Evolutionary conservation across 2,113 vertebrate genomes (phyloP).

Genomic region (Uropsilus gracilis): DNA sequence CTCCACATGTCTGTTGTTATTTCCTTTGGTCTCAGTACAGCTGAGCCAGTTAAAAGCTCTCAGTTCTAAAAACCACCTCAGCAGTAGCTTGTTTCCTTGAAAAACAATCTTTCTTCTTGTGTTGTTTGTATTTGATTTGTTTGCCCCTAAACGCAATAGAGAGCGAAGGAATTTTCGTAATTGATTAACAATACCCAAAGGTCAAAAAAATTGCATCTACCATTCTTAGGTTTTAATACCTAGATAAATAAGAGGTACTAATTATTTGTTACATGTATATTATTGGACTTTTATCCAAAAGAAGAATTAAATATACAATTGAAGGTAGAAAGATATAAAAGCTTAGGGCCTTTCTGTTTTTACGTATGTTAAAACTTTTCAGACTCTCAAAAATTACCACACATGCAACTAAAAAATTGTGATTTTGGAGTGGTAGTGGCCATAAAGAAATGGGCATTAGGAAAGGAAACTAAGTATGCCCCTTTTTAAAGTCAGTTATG

Average conservation of each 20-base stretch:
- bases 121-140: neutral
- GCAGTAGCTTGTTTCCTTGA: neutral
- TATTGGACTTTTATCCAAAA: neutral
- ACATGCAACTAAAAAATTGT: neutral
- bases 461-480: conserved; percentile 5
- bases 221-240: conserved; percentile 16
- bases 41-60: neutral
- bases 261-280: neutral
- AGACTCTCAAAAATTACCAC: neutral
- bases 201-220: neutral
- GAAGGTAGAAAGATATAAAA: neutral
- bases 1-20: neutral
- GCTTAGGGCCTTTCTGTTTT: conserved; percentile 31
- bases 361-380: neutral
- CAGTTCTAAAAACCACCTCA: neutral
- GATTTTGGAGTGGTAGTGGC: neutral
- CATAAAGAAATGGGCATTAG: neutral
- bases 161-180: conserved; percentile 26
- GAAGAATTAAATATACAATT: neutral
- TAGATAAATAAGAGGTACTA: neutral
- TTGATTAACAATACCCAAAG: neutral
- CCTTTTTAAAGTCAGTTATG: neutral
- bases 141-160: conserved; percentile 5
- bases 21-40: neutral
- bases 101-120: neutral